These are phyloP conservation scores for Euleptes europaea DNA, from an alignment of 2,113 vertebrate genomes.

Conservation along the genomic window DNA sequence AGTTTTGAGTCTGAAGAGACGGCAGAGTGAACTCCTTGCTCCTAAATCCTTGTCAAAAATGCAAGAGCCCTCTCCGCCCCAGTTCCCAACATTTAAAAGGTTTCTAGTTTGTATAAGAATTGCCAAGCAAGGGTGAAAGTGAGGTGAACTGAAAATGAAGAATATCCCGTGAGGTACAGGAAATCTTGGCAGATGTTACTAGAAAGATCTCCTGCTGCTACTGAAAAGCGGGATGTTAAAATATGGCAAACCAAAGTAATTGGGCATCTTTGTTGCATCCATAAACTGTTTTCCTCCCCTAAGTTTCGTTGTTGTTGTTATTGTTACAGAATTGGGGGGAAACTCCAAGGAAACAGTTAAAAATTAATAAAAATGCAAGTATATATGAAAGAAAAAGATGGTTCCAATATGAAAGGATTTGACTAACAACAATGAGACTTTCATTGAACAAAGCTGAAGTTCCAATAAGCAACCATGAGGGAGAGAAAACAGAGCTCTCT, in stretches of 20 bases:
- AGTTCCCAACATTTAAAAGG: not conserved
- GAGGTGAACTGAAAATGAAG: conserved; percentile 12
- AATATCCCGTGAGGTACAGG: not conserved
- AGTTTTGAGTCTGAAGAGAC: not conserved
- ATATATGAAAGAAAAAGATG: not conserved
- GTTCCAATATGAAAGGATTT: not conserved
- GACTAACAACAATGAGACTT: not conserved
- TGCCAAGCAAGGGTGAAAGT: conserved; percentile 21
- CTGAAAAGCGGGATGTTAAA: not conserved
- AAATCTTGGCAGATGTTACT: conserved; percentile 1
- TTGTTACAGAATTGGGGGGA: not conserved
- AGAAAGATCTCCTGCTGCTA: not conserved
- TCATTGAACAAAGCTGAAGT: not conserved
- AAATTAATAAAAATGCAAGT: not conserved
- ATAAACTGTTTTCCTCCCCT: not conserved
- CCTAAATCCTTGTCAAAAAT: not conserved
- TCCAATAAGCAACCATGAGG: not conserved
- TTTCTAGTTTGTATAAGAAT: conserved; percentile 7
- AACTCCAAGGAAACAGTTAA: not conserved
- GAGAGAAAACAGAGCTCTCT: not conserved
- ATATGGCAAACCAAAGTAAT: not conserved
- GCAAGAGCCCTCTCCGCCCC: not conserved
- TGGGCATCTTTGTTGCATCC: not conserved
- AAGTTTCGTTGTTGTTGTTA: not conserved
- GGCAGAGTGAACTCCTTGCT: not conserved